Conservation (phyloP, 2,888 invertebrate species). For the Drosophila koepferae region DNA sequence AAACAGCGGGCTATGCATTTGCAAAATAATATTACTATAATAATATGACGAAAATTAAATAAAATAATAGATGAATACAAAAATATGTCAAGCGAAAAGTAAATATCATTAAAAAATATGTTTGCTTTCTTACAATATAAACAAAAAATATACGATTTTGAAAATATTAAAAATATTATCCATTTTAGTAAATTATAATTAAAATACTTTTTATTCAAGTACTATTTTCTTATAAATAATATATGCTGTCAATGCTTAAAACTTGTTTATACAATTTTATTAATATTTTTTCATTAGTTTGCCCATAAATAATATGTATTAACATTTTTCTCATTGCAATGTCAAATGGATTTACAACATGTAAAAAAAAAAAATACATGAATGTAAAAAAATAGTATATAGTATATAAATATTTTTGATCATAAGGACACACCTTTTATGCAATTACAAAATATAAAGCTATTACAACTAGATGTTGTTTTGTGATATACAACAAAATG, state of each 20-base stretch:
- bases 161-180: no score
- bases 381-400: background rate
- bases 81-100: background rate
- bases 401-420: background rate
- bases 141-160: background rate
- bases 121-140: background rate
- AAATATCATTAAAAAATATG: background rate
- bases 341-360: background rate
- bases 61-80: background rate
- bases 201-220: no score
- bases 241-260: no score
- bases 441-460: constrained; percentile 7
- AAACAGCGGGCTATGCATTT: no score
- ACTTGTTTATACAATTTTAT: no score
- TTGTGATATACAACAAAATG: constrained; percentile 36
- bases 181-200: no score
- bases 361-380: background rate
- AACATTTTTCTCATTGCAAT: background rate
- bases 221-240: no score
- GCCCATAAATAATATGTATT: background rate
- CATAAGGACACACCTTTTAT: background rate
- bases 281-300: background rate
- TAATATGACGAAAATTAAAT: background rate
- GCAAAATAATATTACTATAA: background rate
- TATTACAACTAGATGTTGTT: constrained; percentile 6